Percentiles rank a stretch among this genome's conserved stretches.
phyloP scores from a whole-genome alignment of 2,888 invertebrate genomes.

The Galerucella pusilla region DNA sequence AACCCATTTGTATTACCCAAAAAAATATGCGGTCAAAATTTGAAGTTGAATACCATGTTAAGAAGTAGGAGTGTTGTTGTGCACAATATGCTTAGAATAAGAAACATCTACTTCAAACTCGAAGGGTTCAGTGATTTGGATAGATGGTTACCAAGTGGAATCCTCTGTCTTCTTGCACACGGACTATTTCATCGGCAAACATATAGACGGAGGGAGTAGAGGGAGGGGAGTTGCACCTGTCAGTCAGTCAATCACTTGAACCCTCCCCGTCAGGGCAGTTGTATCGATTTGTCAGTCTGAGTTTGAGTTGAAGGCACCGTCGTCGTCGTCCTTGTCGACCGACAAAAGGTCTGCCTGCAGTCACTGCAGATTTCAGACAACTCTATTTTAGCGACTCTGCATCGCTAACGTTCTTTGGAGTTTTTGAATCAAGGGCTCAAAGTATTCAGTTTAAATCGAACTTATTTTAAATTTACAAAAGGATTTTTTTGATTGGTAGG shows the following conservation, averaged over 20 bases:
- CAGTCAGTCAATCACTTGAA: constrained; percentile 64
- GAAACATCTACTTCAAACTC: too few species aligned
- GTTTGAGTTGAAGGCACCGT: constrained; percentile 47
- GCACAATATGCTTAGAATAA: too few species aligned
- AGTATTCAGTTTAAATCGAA: not conserved
- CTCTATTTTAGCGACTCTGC: constrained; percentile 47
- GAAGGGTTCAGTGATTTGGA: too few species aligned
- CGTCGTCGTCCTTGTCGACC: constrained; percentile 22
- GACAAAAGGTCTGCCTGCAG: constrained; percentile 53
- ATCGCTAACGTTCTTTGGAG: constrained; percentile 5
- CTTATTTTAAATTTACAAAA: not conserved
- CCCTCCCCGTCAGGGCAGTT: constrained; percentile 59
- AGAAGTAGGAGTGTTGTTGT: too few species aligned
- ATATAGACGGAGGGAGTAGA: constrained; percentile 34
- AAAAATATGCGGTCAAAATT: too few species aligned
- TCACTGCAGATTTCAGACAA: constrained; percentile 52
- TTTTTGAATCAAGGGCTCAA: constrained; percentile 3
- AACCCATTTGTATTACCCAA: too few species aligned
- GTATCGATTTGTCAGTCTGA: constrained; percentile 60
- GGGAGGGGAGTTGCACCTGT: constrained; percentile 58
- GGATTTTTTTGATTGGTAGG: too few species aligned
- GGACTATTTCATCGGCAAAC: constrained; percentile 29
- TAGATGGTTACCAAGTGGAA: not conserved
- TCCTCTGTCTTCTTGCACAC: constrained; percentile 8
- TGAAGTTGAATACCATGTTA: too few species aligned